Evolutionary conservation across 1,140 invertebrate species (phyloP), one percentile per base, ranked within the genome.

Genomic region (Drosophila azteca): DNA sequence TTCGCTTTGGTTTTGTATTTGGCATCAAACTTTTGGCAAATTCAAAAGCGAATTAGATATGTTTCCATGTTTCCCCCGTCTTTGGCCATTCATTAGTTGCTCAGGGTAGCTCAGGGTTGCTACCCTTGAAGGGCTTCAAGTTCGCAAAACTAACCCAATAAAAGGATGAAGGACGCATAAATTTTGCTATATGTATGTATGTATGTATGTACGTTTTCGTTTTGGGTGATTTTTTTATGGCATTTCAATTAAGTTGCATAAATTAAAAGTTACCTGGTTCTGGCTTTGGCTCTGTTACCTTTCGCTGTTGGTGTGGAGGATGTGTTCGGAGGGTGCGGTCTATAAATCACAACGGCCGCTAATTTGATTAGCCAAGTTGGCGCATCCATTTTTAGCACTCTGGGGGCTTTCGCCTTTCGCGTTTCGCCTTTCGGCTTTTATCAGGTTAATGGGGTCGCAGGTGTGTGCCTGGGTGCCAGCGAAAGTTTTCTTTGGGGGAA

Each of bases 171-270:
- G 46, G 55, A 61, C 64, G 64, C 73, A 76, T 76, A 76, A 76
- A 76, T 76, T 76, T 69, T 26, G 73, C 44, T 76, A 51, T 57
- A 62, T n/a, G n/a, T n/a, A 20, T 20, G 17, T 20, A 20, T 20
- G 17, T 20, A 20, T 20, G 17, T 20, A 20, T 20, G 17, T 20
- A 20, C 54, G 39, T 51, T 74, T 64, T 60, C 26, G 50, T 44
- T 48, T 35, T 62, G 20, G 6, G 20, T 15, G 29, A 44, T 76
- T 76, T 76, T 39, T 76, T 77, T 69, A 77, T 57, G 74, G 74
- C 72, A 58, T 77, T 77, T 77, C 74, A 77, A 77, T 77, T 77
- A 77, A 77, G 74, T 69, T 77, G 74, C 74, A 77, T 76, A 76
- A 58, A 77, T 76, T 77, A 76, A 76, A 77, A 77, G 72, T 76